Percentiles rank a stretch among this genome's conserved stretches.
These are phyloP conservation scores for Himantopus leucocephalus DNA, from an alignment of 2,113 vertebrate genomes.

Conservation along the genomic window DNA sequence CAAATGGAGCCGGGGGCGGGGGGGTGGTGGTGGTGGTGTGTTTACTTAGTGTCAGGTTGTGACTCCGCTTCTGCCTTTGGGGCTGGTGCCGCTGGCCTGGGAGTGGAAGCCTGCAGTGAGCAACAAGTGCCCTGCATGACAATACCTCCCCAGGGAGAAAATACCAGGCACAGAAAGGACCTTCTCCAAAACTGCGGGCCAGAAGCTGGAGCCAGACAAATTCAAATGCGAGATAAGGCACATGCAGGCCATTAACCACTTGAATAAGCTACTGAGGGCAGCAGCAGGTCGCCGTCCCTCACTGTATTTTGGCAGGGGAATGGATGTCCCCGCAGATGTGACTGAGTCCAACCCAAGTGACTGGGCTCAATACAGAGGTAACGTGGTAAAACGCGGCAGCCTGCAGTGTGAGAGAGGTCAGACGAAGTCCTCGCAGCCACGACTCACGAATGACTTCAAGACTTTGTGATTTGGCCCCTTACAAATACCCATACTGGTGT, in stretches of 20 bases:
- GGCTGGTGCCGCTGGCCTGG: conserved; percentile 53
- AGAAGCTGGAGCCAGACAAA: conserved; percentile 22
- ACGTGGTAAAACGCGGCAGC: fast-evolving
- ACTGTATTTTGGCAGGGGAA: neutral
- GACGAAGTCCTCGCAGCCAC: fast-evolving
- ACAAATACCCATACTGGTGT: neutral
- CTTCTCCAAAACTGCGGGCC: neutral
- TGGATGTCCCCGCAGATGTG: neutral
- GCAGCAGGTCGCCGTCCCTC: fast-evolving
- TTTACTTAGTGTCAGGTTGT: neutral
- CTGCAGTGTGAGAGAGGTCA: neutral
- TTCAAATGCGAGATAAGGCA: conserved; percentile 8
- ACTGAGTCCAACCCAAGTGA: neutral
- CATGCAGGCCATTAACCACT: neutral
- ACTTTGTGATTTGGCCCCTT: neutral
- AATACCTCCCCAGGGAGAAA: conserved; percentile 50
- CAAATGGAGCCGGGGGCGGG: conserved; percentile 2
- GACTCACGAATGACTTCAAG: neutral
- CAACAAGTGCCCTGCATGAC: conserved; percentile 71
- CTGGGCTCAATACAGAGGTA: neutral
- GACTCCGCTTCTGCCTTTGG: conserved; percentile 29
- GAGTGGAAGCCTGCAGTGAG: conserved; percentile 53
- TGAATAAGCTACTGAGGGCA: neutral
- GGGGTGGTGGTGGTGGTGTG: neutral
- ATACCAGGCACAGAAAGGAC: neutral